Conservation (phyloP, 1,140 invertebrate genomes). For the Melitaea cinxia region DNA sequence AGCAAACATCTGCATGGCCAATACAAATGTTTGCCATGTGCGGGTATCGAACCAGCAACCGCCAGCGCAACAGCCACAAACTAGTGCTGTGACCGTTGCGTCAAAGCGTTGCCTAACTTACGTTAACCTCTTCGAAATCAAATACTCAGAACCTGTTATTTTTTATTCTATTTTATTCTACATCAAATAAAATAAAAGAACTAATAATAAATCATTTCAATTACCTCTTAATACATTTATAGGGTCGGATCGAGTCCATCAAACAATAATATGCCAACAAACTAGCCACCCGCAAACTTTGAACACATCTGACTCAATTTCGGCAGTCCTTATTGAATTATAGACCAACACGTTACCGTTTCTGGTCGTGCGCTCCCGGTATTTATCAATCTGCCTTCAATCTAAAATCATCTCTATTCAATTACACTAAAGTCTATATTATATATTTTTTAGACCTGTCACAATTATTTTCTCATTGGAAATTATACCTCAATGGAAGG, state of each 20-base stretch:
- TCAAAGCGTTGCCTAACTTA: too few relatives aligned
- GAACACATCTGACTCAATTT: conserved; percentile 74
- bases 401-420: conserved; percentile 38
- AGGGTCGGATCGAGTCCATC: conserved; percentile 44
- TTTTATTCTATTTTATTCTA: too few relatives aligned
- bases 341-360: conserved; percentile 66
- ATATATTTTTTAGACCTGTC: conserved; percentile 6
- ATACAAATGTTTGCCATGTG: too few relatives aligned
- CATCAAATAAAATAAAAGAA: too few relatives aligned
- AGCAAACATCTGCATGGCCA: too few relatives aligned
- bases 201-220: conserved; percentile 17
- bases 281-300: conserved; percentile 64
- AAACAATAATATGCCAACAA: conserved; percentile 73
- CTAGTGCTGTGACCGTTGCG: too few relatives aligned
- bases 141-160: too few relatives aligned
- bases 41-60: too few relatives aligned
- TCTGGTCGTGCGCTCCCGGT: conserved; percentile 43
- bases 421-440: conserved; percentile 33
- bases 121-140: too few relatives aligned
- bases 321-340: conserved; percentile 76
- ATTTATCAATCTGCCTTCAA: conserved; percentile 28
- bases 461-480: not conserved
- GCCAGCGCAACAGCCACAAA: too few relatives aligned
- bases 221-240: conserved; percentile 20
- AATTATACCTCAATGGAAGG: conserved; percentile 20